phyloP scores from a whole-genome alignment of 2,888 invertebrate species.

The Chrysopilus asiliformis region DNA sequence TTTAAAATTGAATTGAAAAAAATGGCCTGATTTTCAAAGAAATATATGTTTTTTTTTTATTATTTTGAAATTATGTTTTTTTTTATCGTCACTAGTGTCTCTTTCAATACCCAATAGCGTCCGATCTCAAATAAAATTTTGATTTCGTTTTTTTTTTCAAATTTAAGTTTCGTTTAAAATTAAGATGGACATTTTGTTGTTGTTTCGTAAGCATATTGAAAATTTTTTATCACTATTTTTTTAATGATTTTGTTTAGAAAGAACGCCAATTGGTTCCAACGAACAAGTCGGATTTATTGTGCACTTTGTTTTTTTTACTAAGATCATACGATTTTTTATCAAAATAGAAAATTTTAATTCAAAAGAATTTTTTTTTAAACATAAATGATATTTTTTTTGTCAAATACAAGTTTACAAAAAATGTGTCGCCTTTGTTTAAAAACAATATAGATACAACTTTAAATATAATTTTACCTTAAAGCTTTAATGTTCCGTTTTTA shows the following conservation, averaged over 20 bases:
- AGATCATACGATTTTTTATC: slow-evolving; percentile 9
- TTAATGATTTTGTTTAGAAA: background rate
- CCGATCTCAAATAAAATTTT: slow-evolving; percentile 3
- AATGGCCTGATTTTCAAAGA: background rate
- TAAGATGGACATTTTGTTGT: too few relatives aligned
- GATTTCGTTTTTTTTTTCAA: slow-evolving; percentile 13
- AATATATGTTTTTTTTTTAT: background rate
- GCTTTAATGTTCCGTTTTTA: slow-evolving; percentile 1
- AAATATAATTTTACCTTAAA: slow-evolving; percentile 1
- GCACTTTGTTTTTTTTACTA: slow-evolving; percentile 18
- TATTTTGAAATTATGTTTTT: slow-evolving; percentile 1
- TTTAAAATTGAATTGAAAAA: background rate
- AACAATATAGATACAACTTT: slow-evolving; percentile 1
- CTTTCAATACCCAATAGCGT: slow-evolving; percentile 16
- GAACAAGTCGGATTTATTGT: slow-evolving; percentile 22
- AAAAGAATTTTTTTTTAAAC: slow-evolving; percentile 7
- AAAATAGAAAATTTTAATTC: slow-evolving; percentile 11
- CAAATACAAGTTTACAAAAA: background rate
- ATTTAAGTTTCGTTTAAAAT: slow-evolving; percentile 3
- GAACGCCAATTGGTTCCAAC: slow-evolving; percentile 25
- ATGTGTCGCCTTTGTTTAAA: background rate
- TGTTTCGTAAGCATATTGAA: too few relatives aligned
- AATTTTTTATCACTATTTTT: background rate
- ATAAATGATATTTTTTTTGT: background rate
- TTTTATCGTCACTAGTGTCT: slow-evolving; percentile 36